Base-by-base conservation (phyloP, 2,113 vertebrate genomes). In the Choloepus hoffmanni region DNA sequence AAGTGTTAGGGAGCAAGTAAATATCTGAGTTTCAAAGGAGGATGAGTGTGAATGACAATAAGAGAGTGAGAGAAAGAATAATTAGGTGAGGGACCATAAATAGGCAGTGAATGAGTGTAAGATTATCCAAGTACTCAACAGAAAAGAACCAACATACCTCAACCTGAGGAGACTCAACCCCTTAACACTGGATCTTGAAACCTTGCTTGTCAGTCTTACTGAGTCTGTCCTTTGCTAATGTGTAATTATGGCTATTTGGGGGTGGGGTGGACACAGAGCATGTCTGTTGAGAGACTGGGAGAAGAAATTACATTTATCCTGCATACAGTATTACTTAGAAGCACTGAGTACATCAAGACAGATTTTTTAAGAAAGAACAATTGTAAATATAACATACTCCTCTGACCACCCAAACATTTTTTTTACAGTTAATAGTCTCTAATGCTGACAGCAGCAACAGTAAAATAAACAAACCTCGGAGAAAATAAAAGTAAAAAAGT, bases 141-240 rank as follows among this genome's bases (percentile, higher is more conserved):
- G 19, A 65, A 53, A 92, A 85, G 40, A 81, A 21, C 36, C 26
- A 68, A 82, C 63, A 43, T 83, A 90, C 55, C 83, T 89, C 90
- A 40, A 82, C 30, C 40, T 89, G 94, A 90, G 77, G 90, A 19
- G 67, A 11, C 58, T 84, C 79, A 36, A 63, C 55, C 40, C 73
- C 60, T 43, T 48, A 89, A 68, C 28, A 82, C 0, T 87, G 82
- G 21, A 72, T 83, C 62, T 89, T 83, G 77, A 95, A 89, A 53
- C 40, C 73, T 28, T 8, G 90, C 82, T 40, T 77, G 58, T 91
- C 60, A 67, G 63, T 73, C 85, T 73, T 50, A 1, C 10, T 74
- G 68, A 94, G 73, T 16, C 82, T 91, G 82, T 93, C 63, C 82
- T 50, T 50, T 11, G 94, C 96, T 86, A 90, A 92, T 58, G 82